Evolutionary conservation across 1,140 invertebrate species (phyloP), one percentile per base, ranked within the genome.

Genomic region (Cydia splendana): DNA sequence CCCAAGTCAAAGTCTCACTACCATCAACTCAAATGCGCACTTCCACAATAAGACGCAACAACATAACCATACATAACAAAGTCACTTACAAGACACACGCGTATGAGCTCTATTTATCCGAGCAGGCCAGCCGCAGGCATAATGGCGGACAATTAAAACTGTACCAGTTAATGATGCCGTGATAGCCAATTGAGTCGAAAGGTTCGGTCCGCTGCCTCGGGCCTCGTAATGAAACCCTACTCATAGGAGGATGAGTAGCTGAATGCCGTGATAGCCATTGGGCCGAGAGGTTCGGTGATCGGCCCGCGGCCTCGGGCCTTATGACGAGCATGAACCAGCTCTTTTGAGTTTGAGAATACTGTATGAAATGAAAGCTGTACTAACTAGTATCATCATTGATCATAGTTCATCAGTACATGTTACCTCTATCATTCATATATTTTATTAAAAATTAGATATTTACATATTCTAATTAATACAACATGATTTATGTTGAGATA

Each of bases 141-240:
- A 71, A 38, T 38, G 34, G 30, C 30, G 67, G 34, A 34, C 67
- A 71, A 71, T 71, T 71, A 71, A 71, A 71, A 71, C 67, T 71
- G 67, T 71, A 71, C 30, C n/a, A 45, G 67, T 71, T 71, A 71
- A 71, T 71, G 34, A 71, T 42, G 34, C 67, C 65, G 65, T 34
- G 30, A 71, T 18, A 71, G 34, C 30, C 67, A 71, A 71, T 71
- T 42, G 67, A 38, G 67, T 12, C 67, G 67, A 71, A 71, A 38
- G 67, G 34, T 71, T 42, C 34, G 67, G 15, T 18, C 18, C n/a
- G 67, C 13, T 69, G 65, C 24, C 65, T 34, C 24, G 30, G 20
- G 57, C 57, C 20, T 9, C 57, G 12, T 24, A 62, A 48, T 48
- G 45, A 48, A 48, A 42, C 9, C 38, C 9, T 42, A 15, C 15